Evolutionary conservation across 92 coral and sea anemone species (phyloP), one percentile per base, ranked within the genome.

Genomic region (Palythoa grandis): DNA sequence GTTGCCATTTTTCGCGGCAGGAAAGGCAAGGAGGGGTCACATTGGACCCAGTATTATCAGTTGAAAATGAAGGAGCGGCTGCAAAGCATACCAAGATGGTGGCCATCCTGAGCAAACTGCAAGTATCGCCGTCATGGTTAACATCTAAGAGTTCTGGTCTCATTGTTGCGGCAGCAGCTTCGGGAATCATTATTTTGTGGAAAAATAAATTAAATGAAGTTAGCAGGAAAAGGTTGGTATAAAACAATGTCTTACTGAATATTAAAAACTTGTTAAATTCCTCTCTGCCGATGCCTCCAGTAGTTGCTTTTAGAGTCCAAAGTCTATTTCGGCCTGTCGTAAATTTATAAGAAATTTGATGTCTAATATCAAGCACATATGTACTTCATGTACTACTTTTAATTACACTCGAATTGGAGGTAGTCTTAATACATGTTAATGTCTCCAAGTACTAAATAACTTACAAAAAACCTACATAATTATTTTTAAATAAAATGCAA

Each of bases 71-170:
- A 66, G 85, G 85, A 80, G 85, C 74, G 85, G 85, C 47, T 40
- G 72, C 85, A n/a, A 48, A 48, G 85, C 74, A 80, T 23, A 80
- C 23, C 85, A 80, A 80, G 73, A 80, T 80, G 85, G 85, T 80
- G 47, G 85, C 85, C 14, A 74, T 66, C 16, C 16, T 43, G 60
- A 80, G 85, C 74, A 80, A 80, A 52, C 25, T 80, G 58, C 85
- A 80, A 29, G 43, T 66, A 7, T 23, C 37, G 3, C 74, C 85
- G 37, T 48, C 74, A 66, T 80, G 85, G 85, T 24, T 80, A 48
- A 80, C 85, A 43, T 80, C 85, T 4, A 80, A 80, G 73, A 63
- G 85, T 80, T 80, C 85, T 65, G 85, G 85, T 1, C 73, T 80
- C 24, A 35, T 80, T 19, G 72, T 80, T 10, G 85, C 85, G 43